These are phyloP conservation scores for Mythimna albipuncta DNA, from an alignment of 2,888 invertebrate species.

Conservation along the genomic window DNA sequence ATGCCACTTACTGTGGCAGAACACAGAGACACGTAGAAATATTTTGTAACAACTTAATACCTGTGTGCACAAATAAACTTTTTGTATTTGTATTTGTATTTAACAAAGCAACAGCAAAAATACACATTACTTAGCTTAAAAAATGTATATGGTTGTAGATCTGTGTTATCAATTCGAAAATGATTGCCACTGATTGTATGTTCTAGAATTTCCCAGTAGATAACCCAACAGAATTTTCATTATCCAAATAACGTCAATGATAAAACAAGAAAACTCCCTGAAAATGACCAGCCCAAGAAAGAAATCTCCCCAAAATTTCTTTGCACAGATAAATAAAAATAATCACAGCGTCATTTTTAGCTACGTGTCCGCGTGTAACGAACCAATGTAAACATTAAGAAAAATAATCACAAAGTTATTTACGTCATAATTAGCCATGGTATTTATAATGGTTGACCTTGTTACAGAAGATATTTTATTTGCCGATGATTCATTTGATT, in stretches of 20 bases:
- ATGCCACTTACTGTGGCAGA: no score
- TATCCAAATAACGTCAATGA: not conserved
- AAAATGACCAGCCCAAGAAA: constrained; percentile 35
- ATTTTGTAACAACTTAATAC: no score
- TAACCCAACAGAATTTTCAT: no score
- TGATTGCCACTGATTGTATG: no score
- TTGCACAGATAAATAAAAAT: constrained; percentile 33
- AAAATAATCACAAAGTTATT: constrained; percentile 48
- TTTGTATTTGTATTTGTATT: no score
- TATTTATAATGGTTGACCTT: constrained; percentile 56
- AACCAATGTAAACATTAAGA: constrained; percentile 48
- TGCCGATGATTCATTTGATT: constrained; percentile 47
- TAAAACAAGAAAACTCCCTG: not conserved
- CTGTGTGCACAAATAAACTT: no score
- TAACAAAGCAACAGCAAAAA: no score
- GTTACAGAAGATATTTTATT: constrained; percentile 34
- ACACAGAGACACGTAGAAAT: no score
- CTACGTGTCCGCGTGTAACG: constrained; percentile 56
- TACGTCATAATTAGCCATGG: constrained; percentile 55
- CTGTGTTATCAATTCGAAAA: no score
- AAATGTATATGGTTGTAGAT: no score
- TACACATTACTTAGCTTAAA: no score
- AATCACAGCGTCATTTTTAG: constrained; percentile 48
- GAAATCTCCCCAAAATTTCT: constrained; percentile 1
- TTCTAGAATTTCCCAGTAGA: no score